Base-by-base conservation (phyloP, 2,113 vertebrate genomes). In the Lucifuga dentata region DNA sequence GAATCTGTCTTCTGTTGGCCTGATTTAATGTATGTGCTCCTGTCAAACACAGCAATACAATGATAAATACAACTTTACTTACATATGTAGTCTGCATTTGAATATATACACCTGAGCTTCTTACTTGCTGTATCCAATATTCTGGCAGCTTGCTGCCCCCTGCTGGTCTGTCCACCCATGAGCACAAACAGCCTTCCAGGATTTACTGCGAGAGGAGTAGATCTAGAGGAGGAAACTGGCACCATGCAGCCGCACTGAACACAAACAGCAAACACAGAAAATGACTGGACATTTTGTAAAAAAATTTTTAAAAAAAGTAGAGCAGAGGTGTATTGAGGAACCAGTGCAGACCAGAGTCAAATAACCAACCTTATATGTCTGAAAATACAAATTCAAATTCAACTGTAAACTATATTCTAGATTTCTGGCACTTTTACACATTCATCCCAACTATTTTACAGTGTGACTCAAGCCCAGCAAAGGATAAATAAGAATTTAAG, bases 181-280 rank as follows among this genome's bases (percentile, higher is more conserved):
- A 21, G 82, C 76, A 15, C 90, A 78, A 9, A 92, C 85, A 0
- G 19, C 29, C 44, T 63, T 87, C 86, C 90, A 92, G 46, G 32
- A 67, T 13, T 53, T 39, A 12, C 63, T 68, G 13, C 49, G 41
- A 19, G 74, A 15, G 0, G 56, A 86, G 82, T 82, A 90, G 21
- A 81, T 71, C 73, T 92, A 88, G 19, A 90, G 89, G 19, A 89
- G 61, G 73, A 85, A 90, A 13, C 50, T 69, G 36, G 88, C 63
- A 2, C 90, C 80, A 0, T 56, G 73, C 6, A 90, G 66, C 16
- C 90, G 76, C 63, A 88, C 88, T 89, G 81, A 59, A 52, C 21
- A 64, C 43, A 48, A 68, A 49, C 20, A 76, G 16, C 29, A 63
- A 49, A 73, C 35, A 43, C 29, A 60, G 20, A 38, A n/a, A n/a